Conservation (phyloP, 2,797 vertebrate species). For the Tenualosa thibaudeaui region DNA sequence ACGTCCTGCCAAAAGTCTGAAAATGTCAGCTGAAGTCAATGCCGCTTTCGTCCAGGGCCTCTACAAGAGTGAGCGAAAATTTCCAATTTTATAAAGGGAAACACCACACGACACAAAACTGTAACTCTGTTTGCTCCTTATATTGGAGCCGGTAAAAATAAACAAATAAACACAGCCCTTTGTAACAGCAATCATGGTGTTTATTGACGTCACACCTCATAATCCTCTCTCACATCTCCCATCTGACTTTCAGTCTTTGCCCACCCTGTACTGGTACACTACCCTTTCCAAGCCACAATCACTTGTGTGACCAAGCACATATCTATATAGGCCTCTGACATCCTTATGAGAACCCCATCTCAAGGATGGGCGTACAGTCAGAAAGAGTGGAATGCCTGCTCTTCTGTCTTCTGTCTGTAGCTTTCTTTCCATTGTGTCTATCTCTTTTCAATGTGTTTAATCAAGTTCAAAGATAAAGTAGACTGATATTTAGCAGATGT, state of each 20-base stretch:
- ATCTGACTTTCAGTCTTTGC: background rate
- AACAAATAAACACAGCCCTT: background rate
- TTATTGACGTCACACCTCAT: background rate
- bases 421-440: too few relatives aligned
- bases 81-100: background rate
- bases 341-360: background rate
- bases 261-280: background rate
- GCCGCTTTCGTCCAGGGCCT: background rate
- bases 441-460: too few relatives aligned
- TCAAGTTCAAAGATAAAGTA: too few relatives aligned
- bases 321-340: background rate
- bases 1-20: background rate
- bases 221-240: background rate
- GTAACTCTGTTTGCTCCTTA: background rate
- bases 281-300: background rate
- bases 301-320: background rate
- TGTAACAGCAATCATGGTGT: background rate
- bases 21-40: constrained; percentile 3
- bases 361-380: background rate
- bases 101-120: background rate
- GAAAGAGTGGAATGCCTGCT: background rate
- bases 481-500: too few relatives aligned
- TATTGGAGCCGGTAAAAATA: background rate
- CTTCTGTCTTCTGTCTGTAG: background rate
- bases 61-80: background rate